These are phyloP conservation scores for Clanis bilineata DNA, from an alignment of 2,888 invertebrate genomes.

Conservation along the genomic window DNA sequence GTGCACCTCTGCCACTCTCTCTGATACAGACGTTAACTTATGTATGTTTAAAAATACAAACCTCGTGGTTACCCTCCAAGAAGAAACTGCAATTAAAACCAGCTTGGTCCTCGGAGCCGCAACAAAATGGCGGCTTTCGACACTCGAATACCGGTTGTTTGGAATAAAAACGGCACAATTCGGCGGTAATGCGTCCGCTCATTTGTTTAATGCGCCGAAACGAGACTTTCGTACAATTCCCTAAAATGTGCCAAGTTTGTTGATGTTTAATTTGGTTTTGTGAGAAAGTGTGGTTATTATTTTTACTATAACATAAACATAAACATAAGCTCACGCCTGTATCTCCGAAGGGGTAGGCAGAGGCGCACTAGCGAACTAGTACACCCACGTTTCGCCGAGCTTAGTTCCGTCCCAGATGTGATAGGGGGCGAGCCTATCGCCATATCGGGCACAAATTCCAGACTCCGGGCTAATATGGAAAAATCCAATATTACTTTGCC, in stretches of 20 bases:
- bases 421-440: too few relatives aligned
- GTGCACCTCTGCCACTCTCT: too few relatives aligned
- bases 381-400: too few relatives aligned
- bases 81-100: neutral
- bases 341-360: too few relatives aligned
- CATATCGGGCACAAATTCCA: too few relatives aligned
- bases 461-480: too few relatives aligned
- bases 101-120: neutral
- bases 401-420: too few relatives aligned
- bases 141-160: neutral
- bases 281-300: neutral
- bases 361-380: too few relatives aligned
- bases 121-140: constrained; percentile 7
- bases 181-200: constrained; percentile 22
- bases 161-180: constrained; percentile 14
- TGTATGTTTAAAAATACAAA: neutral
- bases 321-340: too few relatives aligned
- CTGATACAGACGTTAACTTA: too few relatives aligned
- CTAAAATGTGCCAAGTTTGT: constrained; percentile 11
- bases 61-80: neutral
- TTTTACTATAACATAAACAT: too few relatives aligned
- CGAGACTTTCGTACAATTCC: constrained; percentile 10
- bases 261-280: neutral
- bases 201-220: constrained; percentile 23
- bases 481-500: too few relatives aligned